A percentile compares a stretch with the other conserved stretches of the same genome.
Conservation (phyloP, 1,140 invertebrate species). For the Whitmania pigra region DNA sequence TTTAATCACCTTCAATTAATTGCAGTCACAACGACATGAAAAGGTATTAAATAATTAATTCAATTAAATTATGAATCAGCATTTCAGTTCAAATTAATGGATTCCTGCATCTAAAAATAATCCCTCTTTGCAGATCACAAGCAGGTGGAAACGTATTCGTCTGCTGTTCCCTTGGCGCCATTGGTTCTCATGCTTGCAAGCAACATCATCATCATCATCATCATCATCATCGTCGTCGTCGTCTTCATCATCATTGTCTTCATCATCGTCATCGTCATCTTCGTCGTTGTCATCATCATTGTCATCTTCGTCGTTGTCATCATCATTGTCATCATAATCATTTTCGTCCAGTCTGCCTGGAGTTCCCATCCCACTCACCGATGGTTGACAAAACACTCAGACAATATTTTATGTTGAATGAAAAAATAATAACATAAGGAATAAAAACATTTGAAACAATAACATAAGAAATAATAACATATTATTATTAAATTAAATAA, state of each 20-base stretch:
- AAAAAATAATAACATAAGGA: no score
- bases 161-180: no score
- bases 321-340: constrained; percentile 7
- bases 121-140: no score
- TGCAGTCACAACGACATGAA: not conserved
- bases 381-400: no score
- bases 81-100: no score
- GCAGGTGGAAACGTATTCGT: no score
- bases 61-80: not conserved
- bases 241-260: not conserved
- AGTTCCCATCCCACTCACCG: no score
- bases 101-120: no score
- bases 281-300: constrained; percentile 11
- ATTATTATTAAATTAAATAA: no score
- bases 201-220: not conserved
- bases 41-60: not conserved
- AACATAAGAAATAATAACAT: no score
- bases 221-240: not conserved
- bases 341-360: not conserved
- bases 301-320: not conserved
- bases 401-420: no score
- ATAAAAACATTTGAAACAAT: no score
- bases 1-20: not conserved
- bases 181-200: not conserved
- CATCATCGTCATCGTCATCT: constrained; percentile 13